These are phyloP conservation scores for Colletes collaris DNA, from an alignment of 2,888 invertebrate genomes.

Conservation along the genomic window DNA sequence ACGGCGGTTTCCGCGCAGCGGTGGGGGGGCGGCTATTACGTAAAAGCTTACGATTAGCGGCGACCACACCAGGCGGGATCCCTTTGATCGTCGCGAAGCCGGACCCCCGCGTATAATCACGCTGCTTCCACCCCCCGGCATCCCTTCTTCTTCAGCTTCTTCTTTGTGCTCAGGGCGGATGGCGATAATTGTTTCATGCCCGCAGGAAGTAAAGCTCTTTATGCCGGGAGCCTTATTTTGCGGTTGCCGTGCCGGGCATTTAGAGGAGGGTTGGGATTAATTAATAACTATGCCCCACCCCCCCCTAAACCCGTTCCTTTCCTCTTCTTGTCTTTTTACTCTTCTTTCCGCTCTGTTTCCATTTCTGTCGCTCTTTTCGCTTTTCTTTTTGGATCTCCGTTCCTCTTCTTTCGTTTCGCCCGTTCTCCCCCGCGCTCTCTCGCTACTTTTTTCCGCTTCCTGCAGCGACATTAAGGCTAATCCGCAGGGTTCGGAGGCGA, in stretches of 20 bases:
- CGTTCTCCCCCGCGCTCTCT: neutral
- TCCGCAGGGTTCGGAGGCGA: conserved; percentile 66
- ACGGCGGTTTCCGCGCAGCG: conserved; percentile 38
- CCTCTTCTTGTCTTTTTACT: conserved; percentile 44
- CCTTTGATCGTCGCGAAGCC: conserved; percentile 73
- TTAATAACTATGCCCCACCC: conserved; percentile 74
- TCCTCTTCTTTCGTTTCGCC: neutral
- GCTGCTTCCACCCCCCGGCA: conserved; percentile 26
- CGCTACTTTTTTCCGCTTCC: conserved; percentile 27
- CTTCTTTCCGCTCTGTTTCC: conserved; percentile 2
- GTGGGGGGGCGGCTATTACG: conserved; percentile 55
- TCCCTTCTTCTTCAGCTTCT: conserved; percentile 61
- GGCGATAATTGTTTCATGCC: conserved; percentile 75
- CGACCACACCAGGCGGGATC: conserved; percentile 61
- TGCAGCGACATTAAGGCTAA: conserved; percentile 74
- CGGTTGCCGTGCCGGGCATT: conserved; percentile 65
- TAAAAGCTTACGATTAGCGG: conserved; percentile 68
- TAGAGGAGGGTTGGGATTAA: conserved; percentile 73
- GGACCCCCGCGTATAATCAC: conserved; percentile 71
- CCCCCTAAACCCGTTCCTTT: conserved; percentile 13
- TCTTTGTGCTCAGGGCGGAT: conserved; percentile 66
- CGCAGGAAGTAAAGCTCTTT: conserved; percentile 74
- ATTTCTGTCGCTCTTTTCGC: neutral
- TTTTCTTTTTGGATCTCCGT: neutral
- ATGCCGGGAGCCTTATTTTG: conserved; percentile 76